Evolutionary conservation across 2,113 vertebrate genomes (phyloP), one percentile per base, ranked within the genome.

Genomic region (Anoura caudifer): DNA sequence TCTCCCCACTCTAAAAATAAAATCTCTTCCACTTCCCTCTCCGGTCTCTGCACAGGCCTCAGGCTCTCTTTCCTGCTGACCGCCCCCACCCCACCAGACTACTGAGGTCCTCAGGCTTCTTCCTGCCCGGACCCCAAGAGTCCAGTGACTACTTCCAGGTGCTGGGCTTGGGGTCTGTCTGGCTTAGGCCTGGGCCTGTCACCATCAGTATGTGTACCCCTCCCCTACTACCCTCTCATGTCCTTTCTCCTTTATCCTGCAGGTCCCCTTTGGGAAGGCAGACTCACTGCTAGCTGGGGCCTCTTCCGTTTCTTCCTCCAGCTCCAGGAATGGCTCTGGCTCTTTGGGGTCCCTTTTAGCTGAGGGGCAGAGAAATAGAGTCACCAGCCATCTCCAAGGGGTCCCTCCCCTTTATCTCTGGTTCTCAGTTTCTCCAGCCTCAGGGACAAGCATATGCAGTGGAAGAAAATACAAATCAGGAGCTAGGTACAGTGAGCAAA

Each of bases 1-100:
- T 96, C 90, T 95, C 70, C 84, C 72, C 38, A 73, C 65, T 92
- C 94, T 97, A 94, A 94, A 96, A 96, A 96, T 97, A 97, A 96
- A 94, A 79, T 54, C 45, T 92, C 90, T 94, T 92, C 89, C 90
- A 82, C 76, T 90, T 89, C 80, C 92, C 65, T 77, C 80, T 87
- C 38, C n/a, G 28, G 36, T 52, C 41, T 75, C n/a, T 86, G 26
- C 1, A 2, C 14, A 33, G 80, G 73, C 45, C 81, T 77, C 47
- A 24, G 87, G 72, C 15, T 52, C 22, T 70, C 50, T 79, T 92
- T 92, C 69, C 92, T 81, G 84, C 22, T 38, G 22, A 10, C 61
- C 14, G 33, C 56, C 56, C 54, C 14, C 11, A 26, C 28, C 22
- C 8, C 38, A 10, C 54, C n/a, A 7, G 28, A 47, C 63, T 69